phyloP scores from a whole-genome alignment of 2,797 vertebrate species.

The Eidolon dupreanum region DNA sequence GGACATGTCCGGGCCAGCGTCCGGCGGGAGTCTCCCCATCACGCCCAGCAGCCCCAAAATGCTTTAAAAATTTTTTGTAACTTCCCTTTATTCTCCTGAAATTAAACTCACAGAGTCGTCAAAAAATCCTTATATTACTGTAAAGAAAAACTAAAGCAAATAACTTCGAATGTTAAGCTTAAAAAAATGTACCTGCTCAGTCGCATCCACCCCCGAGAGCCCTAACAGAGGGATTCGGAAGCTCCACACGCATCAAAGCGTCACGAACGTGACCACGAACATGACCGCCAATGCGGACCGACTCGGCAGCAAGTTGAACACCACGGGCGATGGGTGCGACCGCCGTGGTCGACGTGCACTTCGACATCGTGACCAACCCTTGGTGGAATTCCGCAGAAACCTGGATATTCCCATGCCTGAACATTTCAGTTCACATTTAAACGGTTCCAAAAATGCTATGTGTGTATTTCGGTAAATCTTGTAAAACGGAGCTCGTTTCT shows the following conservation, averaged over 20 bases:
- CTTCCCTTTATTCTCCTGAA: background rate
- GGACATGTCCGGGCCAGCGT: fast-evolving
- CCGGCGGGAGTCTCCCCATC: background rate
- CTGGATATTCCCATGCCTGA: background rate
- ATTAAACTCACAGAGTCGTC: background rate
- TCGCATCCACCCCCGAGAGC: background rate
- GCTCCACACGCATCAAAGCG: background rate
- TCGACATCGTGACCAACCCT: background rate
- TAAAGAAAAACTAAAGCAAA: background rate
- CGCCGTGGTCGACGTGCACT: background rate
- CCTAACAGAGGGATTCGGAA: background rate
- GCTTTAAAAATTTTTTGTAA: background rate
- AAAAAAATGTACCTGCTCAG: background rate
- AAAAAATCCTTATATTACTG: background rate
- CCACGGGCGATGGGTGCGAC: fast-evolving
- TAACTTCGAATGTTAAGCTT: background rate
- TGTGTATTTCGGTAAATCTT: background rate
- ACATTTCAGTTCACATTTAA: background rate
- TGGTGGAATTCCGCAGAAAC: background rate
- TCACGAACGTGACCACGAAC: no score
- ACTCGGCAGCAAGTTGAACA: no score
- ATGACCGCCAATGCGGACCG: no score
- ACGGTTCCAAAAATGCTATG: background rate
- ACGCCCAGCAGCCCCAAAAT: no score
- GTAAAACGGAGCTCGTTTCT: background rate